Conservation (phyloP, 2,888 invertebrate species). For the Brenthis ino region DNA sequence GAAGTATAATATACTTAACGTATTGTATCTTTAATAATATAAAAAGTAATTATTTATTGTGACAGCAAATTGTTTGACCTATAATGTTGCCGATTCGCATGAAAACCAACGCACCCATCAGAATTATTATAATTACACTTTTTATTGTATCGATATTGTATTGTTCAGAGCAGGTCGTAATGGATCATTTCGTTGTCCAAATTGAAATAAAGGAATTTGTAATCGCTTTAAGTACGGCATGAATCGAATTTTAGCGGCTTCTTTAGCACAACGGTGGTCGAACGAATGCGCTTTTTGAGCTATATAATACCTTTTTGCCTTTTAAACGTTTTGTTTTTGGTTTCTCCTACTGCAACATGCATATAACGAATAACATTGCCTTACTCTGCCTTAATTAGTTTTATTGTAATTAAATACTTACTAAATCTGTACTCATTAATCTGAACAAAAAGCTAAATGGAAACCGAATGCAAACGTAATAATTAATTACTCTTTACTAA, state of each 20-base stretch:
- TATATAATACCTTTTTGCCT: conserved; percentile 26
- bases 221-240: conserved; percentile 35
- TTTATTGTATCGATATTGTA: conserved; percentile 36
- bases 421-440: neutral
- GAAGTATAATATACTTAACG: too few species aligned
- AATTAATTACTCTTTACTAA: neutral
- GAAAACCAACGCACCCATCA: conserved; percentile 28
- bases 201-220: conserved; percentile 38
- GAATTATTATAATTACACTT: conserved; percentile 39
- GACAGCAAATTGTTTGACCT: too few species aligned
- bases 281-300: conserved; percentile 32
- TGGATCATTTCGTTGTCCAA: conserved; percentile 40
- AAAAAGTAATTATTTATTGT: too few species aligned
- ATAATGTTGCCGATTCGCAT: conserved; percentile 5
- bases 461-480: neutral
- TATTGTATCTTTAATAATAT: too few species aligned
- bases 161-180: conserved; percentile 26
- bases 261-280: conserved; percentile 34
- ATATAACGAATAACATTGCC: conserved; percentile 18
- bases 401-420: neutral
- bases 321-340: conserved; percentile 12
- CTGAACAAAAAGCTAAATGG: neutral
- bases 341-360: conserved; percentile 9
- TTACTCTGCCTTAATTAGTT: conserved; percentile 15
- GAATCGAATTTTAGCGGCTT: conserved; percentile 37